Evolutionary conservation across 1,140 invertebrate genomes (phyloP).

Genomic region (Drosophila baimaii): DNA sequence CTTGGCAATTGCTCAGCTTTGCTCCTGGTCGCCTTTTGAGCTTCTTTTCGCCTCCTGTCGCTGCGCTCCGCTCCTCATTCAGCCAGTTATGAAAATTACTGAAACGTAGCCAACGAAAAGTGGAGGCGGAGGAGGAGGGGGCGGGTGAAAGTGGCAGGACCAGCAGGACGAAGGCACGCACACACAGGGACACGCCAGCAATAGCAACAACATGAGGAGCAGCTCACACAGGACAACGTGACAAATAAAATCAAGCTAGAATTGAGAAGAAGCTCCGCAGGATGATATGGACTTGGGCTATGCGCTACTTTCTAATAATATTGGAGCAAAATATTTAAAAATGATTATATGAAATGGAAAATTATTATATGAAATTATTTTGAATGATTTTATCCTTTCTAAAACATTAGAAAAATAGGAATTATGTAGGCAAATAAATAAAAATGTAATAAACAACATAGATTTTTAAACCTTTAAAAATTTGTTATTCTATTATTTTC

Average conservation of each 20-base stretch:
- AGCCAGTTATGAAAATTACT: constrained; percentile 79
- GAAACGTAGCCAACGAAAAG: constrained; percentile 70
- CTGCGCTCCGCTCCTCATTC: constrained; percentile 27
- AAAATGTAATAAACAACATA: no score
- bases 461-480: no score
- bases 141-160: background rate
- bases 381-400: no score
- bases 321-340: background rate
- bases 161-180: constrained; percentile 47
- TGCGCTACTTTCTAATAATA: constrained; percentile 19
- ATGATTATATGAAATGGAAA: no score
- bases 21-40: constrained; percentile 36
- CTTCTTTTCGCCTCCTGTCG: constrained; percentile 18
- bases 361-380: no score
- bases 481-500: no score
- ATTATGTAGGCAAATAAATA: no score
- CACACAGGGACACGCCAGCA: constrained; percentile 30
- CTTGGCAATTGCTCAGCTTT: constrained; percentile 67
- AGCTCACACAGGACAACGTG: constrained; percentile 63
- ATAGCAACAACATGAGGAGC: constrained; percentile 36
- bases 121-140: background rate
- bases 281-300: constrained; percentile 13
- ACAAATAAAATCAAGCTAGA: constrained; percentile 65
- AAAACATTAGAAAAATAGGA: no score
- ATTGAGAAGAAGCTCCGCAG: constrained; percentile 11